Percentiles rank a stretch among this genome's conserved stretches.
These are phyloP conservation scores for Synanthedon andrenaeformis DNA, from an alignment of 2,888 invertebrate genomes.

Conservation along the genomic window DNA sequence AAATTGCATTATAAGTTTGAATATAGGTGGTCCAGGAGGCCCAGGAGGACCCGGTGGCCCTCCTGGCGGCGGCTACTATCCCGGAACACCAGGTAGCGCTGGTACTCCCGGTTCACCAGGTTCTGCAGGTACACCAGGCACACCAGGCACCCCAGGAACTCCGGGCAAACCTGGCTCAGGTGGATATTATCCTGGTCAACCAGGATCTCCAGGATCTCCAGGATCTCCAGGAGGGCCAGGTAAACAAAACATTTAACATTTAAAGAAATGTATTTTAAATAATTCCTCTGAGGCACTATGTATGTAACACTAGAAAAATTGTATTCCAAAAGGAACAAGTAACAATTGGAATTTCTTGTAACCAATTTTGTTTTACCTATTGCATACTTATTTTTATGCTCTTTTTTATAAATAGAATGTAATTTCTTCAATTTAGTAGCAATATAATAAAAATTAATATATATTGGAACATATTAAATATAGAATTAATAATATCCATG, in stretches of 20 bases:
- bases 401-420: too few species aligned
- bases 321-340: too few species aligned
- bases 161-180: neutral
- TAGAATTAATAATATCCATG: too few species aligned
- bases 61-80: constrained; percentile 2
- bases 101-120: constrained; percentile 25
- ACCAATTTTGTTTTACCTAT: too few species aligned
- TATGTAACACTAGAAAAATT: too few species aligned
- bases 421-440: too few species aligned
- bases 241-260: neutral
- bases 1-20: neutral
- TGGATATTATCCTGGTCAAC: constrained; percentile 3
- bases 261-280: too few species aligned
- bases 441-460: too few species aligned
- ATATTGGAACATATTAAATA: too few species aligned
- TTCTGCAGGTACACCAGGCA: constrained; percentile 20
- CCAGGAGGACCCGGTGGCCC: constrained; percentile 30
- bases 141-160: constrained; percentile 20
- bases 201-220: constrained; percentile 1
- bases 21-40: constrained; percentile 48
- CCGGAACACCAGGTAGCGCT: constrained; percentile 18
- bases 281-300: too few species aligned
- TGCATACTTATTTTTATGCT: too few species aligned
- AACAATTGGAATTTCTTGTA: too few species aligned
- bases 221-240: constrained; percentile 4